Conservation (phyloP, 2,113 vertebrate species). For the Corythoichthys haematopterus region DNA sequence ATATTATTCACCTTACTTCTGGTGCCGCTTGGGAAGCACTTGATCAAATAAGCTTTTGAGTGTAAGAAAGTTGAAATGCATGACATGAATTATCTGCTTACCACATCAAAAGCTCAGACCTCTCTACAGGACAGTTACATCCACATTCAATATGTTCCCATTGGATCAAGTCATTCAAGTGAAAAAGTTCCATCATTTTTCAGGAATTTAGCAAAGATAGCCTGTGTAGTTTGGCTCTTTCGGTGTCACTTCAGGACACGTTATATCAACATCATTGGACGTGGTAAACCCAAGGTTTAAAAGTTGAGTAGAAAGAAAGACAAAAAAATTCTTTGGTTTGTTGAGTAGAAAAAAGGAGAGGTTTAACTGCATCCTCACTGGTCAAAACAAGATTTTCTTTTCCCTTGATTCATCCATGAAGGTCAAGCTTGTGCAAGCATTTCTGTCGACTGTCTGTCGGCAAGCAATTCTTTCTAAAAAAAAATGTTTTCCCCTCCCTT, state of each 20-base stretch:
- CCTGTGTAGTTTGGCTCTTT: background rate
- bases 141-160: background rate
- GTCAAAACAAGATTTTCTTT: background rate
- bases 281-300: background rate
- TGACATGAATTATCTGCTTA: slow-evolving; percentile 11
- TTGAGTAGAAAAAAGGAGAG: background rate
- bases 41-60: slow-evolving; percentile 8
- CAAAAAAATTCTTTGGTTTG: background rate
- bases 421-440: slow-evolving; percentile 3
- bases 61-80: slow-evolving; percentile 21
- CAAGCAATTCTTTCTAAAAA: background rate
- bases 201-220: background rate
- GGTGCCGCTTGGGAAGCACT: slow-evolving; percentile 10
- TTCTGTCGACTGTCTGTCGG: background rate
- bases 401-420: background rate
- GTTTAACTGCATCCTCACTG: background rate
- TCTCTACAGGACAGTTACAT: background rate
- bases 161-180: background rate
- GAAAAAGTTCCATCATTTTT: background rate
- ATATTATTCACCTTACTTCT: slow-evolving; percentile 10
- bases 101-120: background rate
- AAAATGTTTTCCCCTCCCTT: no score
- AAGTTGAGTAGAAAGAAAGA: background rate
- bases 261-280: background rate
- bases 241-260: background rate